Base-by-base conservation (phyloP, 1,140 invertebrate genomes). In the Drosophila carrolli region DNA sequence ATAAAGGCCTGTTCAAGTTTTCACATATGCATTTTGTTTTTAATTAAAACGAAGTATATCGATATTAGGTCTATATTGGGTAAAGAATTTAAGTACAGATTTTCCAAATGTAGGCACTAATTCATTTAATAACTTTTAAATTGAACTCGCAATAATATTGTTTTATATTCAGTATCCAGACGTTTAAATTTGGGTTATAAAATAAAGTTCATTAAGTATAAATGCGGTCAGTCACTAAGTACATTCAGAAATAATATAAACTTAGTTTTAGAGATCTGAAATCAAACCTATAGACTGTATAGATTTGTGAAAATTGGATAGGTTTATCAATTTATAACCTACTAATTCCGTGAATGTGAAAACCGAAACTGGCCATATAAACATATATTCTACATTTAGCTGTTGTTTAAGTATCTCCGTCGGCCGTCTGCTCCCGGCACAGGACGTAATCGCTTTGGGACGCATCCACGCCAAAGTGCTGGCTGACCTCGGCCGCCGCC, bases 381-480 rank as follows among this genome's bases (percentile, higher is more conserved):
- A 68, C 38, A 46, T 11, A 65, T 41, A 56, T 37, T 53, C 41
- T 67, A 66, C 11, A 35, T n/a, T 44, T 27, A 14, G 16, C 37
- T 38, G n/a, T 2, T 9, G 7, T 38, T 66, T 79, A 82, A 41
- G 70, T 40, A 32, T 80, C 86, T 27, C 13, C 38, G 6, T 51
- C 44, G 37, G 37, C 61, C 43, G 23, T 40, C 46, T 48, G 72
- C 14, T 88, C 83, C 16, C 80, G 59, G 60, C 66, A 89, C 53
- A 88, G 37, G 16, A 63, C 56, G 38, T 91, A 91, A 13, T 91
- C 89, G 58, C 89, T 91, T 11, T 74, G 75, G 2, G 84, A 91
- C 19, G 75, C 81, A 57, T 89, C 89, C 3, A 65, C 58, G 7
- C 80, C 90, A 41, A 86, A 90, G 53, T 82, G 75, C 11, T 77